Evolutionary conservation across 2,113 vertebrate species (phyloP).

Genomic region (Sisor rabdophorus): DNA sequence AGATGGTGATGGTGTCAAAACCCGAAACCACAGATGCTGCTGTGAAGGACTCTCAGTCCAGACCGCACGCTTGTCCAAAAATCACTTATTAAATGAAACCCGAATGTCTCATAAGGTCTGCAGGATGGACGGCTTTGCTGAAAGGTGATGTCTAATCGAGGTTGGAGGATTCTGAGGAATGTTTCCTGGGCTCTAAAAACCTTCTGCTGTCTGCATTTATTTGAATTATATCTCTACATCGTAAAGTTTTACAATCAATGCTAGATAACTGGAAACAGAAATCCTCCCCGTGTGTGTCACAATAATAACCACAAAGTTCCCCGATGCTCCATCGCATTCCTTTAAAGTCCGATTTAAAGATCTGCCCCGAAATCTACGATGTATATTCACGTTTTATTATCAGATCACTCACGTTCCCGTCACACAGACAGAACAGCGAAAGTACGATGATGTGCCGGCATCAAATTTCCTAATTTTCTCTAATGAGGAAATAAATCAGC

Average conservation of each 20-base stretch:
- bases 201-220: conserved; percentile 18
- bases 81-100: background rate
- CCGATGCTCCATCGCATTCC: background rate
- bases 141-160: background rate
- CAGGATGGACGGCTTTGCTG: background rate
- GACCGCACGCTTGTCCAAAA: background rate
- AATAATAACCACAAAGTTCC: background rate
- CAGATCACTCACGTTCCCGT: background rate
- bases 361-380: background rate
- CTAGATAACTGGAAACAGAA: background rate
- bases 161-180: background rate
- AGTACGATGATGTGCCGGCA: background rate
- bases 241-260: conserved; percentile 13
- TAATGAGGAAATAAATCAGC: conserved; percentile 9
- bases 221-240: conserved; percentile 16
- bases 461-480: background rate
- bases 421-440: background rate
- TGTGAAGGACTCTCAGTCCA: background rate
- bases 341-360: background rate
- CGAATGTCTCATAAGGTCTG: background rate
- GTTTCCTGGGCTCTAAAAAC: background rate
- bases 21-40: background rate
- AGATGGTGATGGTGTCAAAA: background rate
- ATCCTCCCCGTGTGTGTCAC: background rate
- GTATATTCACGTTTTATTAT: background rate